Percentiles rank a stretch among this genome's conserved stretches.
phyloP scores from a whole-genome alignment of 2,888 invertebrate genomes.

The Gymnocheta viridis region DNA sequence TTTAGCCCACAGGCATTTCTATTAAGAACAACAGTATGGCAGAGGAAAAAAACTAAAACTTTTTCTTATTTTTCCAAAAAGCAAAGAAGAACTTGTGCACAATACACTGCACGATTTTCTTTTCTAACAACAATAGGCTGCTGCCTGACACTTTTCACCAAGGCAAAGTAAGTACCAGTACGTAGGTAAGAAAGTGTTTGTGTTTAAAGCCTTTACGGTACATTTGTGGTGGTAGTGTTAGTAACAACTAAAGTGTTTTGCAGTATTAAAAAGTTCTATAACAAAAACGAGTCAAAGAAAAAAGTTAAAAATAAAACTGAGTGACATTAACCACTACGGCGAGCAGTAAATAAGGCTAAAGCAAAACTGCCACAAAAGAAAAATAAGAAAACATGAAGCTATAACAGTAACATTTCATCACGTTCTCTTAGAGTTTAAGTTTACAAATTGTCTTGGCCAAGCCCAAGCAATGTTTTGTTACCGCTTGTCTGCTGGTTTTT shows the following conservation, averaged over 20 bases:
- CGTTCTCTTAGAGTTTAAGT: conserved; percentile 70
- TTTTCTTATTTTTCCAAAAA: conserved; percentile 1
- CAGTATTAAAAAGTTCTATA: conserved; percentile 34
- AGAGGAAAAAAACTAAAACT: conserved; percentile 16
- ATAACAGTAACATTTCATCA: conserved; percentile 66
- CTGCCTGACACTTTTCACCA: conserved; percentile 42
- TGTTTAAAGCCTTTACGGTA: conserved; percentile 9
- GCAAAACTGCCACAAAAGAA: not conserved
- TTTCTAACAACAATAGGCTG: conserved; percentile 33
- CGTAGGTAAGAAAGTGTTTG: not conserved
- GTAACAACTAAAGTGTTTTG: conserved; percentile 47
- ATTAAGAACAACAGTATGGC: conserved; percentile 11
- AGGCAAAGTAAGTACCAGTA: conserved; percentile 1
- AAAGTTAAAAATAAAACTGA: not conserved
- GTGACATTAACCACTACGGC: conserved; percentile 53
- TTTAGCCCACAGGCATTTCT: conserved; percentile 23
- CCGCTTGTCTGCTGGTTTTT: conserved; percentile 40
- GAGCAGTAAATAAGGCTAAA: conserved; percentile 25
- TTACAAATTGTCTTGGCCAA: conserved; percentile 68
- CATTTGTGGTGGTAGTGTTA: conserved; percentile 19
- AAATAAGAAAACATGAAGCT: conserved; percentile 14
- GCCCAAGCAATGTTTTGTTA: conserved; percentile 39
- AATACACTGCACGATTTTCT: conserved; percentile 18
- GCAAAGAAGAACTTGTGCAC: conserved; percentile 14
- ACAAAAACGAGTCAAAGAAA: not conserved